Conservation (phyloP, 2,888 invertebrate species). For the Macropis europaea region DNA sequence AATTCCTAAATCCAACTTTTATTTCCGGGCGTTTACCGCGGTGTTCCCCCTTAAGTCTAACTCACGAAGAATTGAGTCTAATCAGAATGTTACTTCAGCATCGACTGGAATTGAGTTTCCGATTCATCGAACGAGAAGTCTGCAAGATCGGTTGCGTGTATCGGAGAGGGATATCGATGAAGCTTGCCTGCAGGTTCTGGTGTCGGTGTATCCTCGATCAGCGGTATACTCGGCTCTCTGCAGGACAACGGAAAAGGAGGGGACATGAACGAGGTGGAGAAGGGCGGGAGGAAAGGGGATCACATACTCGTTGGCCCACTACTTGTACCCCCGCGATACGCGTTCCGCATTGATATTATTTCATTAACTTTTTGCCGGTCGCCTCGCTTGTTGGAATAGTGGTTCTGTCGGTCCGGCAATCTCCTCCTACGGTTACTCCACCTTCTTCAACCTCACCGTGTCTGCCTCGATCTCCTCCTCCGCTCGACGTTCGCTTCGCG, state of each 20-base stretch:
- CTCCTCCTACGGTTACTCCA: constrained; percentile 62
- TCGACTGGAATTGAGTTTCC: too few species aligned
- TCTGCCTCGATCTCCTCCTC: constrained; percentile 44
- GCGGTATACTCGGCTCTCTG: constrained; percentile 35
- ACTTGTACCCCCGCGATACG: constrained; percentile 77
- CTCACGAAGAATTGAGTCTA: too few species aligned
- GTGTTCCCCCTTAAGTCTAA: too few species aligned
- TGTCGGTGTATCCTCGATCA: constrained; percentile 30
- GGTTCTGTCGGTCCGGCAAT: constrained; percentile 62
- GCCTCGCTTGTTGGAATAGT: constrained; percentile 68
- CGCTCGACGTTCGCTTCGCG: constrained; percentile 40
- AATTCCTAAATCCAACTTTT: too few species aligned
- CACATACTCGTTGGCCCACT: constrained; percentile 74
- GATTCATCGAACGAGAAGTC: too few species aligned
- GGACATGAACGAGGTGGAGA: not conserved
- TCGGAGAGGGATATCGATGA: constrained; percentile 29
- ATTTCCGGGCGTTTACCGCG: too few species aligned
- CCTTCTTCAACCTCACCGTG: constrained; percentile 44
- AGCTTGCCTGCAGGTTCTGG: constrained; percentile 35
- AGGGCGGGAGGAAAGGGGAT: constrained; percentile 40
- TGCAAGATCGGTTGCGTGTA: not conserved
- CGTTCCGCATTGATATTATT: constrained; percentile 79
- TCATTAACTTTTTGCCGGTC: constrained; percentile 77
- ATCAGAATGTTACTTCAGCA: too few species aligned
- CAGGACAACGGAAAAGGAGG: constrained; percentile 21